These are phyloP conservation scores for Melipona bicolor DNA, from an alignment of 2,888 invertebrate genomes.

Conservation along the genomic window DNA sequence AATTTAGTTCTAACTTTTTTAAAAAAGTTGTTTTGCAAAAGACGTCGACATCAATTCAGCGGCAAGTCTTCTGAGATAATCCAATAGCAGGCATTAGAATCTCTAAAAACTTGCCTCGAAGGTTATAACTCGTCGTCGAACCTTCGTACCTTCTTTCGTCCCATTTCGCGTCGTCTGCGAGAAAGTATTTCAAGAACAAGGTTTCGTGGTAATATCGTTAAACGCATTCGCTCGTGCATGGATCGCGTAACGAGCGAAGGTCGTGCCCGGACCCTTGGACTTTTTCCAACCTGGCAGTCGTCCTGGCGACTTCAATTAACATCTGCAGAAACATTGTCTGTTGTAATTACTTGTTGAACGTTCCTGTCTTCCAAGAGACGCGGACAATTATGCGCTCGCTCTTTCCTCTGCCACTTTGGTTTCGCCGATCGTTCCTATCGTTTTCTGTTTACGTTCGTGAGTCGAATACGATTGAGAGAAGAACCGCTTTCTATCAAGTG, in stretches of 20 bases:
- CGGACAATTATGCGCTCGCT: slow-evolving; percentile 9
- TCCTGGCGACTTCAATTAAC: slow-evolving; percentile 15
- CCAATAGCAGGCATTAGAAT: neutral
- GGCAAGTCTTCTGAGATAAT: neutral
- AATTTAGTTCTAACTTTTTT: no score
- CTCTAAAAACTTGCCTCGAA: neutral
- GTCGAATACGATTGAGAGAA: neutral
- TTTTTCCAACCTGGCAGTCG: slow-evolving; percentile 50
- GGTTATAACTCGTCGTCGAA: neutral
- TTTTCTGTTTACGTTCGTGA: neutral
- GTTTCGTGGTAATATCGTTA: slow-evolving; percentile 11
- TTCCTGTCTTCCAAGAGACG: neutral
- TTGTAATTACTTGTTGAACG: slow-evolving; percentile 17
- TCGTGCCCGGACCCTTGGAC: slow-evolving; percentile 43
- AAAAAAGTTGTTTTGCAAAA: neutral
- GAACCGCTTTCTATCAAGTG: neutral
- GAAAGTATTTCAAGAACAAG: slow-evolving; percentile 46
- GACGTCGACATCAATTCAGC: neutral
- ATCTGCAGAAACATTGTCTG: slow-evolving; percentile 12
- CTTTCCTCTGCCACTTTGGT: no score
- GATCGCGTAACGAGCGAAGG: slow-evolving; percentile 27
- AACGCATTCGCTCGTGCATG: slow-evolving; percentile 17
- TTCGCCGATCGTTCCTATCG: no score
- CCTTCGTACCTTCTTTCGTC: neutral
- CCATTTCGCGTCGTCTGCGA: neutral